Conservation (phyloP, 2,797 vertebrate species). For the Diplodus sargus region DNA sequence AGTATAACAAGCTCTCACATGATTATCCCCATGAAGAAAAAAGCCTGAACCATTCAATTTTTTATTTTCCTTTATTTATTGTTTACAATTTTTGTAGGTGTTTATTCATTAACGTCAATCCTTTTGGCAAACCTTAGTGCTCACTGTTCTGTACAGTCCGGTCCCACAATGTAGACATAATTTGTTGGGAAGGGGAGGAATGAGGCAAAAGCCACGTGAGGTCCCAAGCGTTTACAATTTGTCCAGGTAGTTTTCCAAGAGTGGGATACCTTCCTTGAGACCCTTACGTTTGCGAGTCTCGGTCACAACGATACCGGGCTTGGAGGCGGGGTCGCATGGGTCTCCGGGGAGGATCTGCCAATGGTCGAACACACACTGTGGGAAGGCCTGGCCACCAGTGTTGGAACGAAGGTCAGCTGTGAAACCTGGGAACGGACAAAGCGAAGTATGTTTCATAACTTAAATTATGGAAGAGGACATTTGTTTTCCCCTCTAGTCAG, state of each 20-base stretch:
- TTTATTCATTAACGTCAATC: slow-evolving; percentile 72
- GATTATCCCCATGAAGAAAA: neutral
- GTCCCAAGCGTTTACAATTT: slow-evolving; percentile 90
- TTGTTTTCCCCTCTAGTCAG: neutral
- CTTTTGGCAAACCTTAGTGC: slow-evolving; percentile 83
- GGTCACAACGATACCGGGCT: slow-evolving; percentile 86
- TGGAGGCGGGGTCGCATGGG: slow-evolving; percentile 83
- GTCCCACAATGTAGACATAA: slow-evolving; percentile 68
- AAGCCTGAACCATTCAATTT: slow-evolving; percentile 46
- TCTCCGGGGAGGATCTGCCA: slow-evolving; percentile 95
- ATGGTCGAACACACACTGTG: slow-evolving; percentile 96
- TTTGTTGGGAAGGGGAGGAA: slow-evolving; percentile 59
- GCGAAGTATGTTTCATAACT: neutral
- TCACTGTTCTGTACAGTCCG: slow-evolving; percentile 83
- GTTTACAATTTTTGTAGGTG: slow-evolving; percentile 82
- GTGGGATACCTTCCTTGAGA: slow-evolving; percentile 93
- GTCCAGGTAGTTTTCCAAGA: slow-evolving; percentile 95
- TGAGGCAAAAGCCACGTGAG: slow-evolving; percentile 48
- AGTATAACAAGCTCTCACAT: neutral
- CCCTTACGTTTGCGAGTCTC: slow-evolving; percentile 95
- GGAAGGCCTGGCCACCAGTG: slow-evolving; percentile 96
- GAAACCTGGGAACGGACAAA: slow-evolving; percentile 86
- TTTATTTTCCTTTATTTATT: slow-evolving; percentile 83
- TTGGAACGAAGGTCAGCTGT: slow-evolving; percentile 94
- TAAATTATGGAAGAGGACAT: neutral